phyloP scores from a whole-genome alignment of 2,113 vertebrate species.

The Psilopsiagon aurifrons region DNA sequence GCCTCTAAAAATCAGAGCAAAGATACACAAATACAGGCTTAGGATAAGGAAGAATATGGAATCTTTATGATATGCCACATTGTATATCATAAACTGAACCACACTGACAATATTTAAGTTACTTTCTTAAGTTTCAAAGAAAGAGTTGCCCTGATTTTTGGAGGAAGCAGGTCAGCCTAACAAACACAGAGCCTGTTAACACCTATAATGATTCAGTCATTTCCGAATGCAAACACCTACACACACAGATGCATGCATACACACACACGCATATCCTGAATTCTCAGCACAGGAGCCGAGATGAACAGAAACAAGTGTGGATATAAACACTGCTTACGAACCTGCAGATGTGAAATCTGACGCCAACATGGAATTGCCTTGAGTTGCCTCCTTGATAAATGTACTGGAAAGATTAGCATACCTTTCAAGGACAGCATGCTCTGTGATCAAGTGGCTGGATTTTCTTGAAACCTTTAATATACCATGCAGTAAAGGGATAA shows the following conservation, averaged over 20 bases:
- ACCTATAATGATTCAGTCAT: background rate
- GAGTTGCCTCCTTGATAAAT: conserved; percentile 5
- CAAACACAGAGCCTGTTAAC: fast-evolving
- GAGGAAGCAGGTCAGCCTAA: background rate
- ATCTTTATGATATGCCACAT: background rate
- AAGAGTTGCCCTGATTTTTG: background rate
- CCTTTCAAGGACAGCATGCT: conserved; percentile 23
- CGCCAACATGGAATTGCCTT: background rate
- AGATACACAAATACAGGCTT: background rate
- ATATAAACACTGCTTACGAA: background rate
- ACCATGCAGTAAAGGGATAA: conserved; percentile 34
- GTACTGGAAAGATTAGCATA: background rate
- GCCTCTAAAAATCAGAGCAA: background rate
- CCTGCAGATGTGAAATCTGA: background rate
- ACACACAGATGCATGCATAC: background rate
- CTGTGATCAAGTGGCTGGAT: conserved; percentile 39
- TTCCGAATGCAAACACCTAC: background rate
- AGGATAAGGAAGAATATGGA: background rate
- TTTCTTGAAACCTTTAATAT: conserved; percentile 31
- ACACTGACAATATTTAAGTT: no score
- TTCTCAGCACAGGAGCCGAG: background rate
- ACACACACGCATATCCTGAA: background rate
- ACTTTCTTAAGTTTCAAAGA: background rate
- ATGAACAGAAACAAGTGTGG: background rate
- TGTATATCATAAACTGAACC: background rate